Base-by-base conservation (phyloP, 92 coral and sea anemone species). In the Porites cylindrica region DNA sequence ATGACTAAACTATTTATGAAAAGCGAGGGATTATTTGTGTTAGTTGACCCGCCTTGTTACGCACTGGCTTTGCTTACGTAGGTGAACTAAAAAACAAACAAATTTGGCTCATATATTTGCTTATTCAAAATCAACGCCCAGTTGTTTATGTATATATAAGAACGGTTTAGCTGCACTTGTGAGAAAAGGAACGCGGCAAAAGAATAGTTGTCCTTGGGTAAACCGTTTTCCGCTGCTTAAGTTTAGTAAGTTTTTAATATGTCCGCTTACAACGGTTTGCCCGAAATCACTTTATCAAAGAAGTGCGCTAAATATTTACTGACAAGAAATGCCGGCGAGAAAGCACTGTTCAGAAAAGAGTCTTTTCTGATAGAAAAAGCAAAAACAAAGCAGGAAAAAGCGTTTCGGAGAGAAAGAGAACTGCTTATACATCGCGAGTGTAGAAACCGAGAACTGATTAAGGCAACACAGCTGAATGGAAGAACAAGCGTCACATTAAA, bases 251-350 rank as follows among this genome's bases (percentile, higher is more conserved):
- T 38, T 38, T 38, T 38, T 10, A 14, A 70, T 69, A 82, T 82
- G 86, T 47, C 83, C 38, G 68, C 78, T 58, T 82, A 52, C 68
- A 82, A 82, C 50, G 65, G 19, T 43, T 58, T n/a, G 2, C 86
- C 86, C 69, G 78, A 70, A 18, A 12, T 82, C 18, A 47, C 53
- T 17, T 82, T 82, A 53, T 79, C 90, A 16, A 90, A 79, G 13
- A 86, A 83, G 26, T 70, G 77, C 63, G 91, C 93, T 56, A 90
- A 73, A 47, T 73, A 79, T 56, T 75, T 90, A 8, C 38, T 90
- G 6, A 75, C 77, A 59, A 87, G 92, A 74, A 85, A 90, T 12
- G 90, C 90, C 14, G 77, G 86, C 1, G 92, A 90, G 76, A 82
- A 70, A 38, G 78, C 56, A 26, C 1, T 82, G 26, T 70, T 82